Conservation (phyloP, 2,797 vertebrate species). For the Gouania willdenowi region DNA sequence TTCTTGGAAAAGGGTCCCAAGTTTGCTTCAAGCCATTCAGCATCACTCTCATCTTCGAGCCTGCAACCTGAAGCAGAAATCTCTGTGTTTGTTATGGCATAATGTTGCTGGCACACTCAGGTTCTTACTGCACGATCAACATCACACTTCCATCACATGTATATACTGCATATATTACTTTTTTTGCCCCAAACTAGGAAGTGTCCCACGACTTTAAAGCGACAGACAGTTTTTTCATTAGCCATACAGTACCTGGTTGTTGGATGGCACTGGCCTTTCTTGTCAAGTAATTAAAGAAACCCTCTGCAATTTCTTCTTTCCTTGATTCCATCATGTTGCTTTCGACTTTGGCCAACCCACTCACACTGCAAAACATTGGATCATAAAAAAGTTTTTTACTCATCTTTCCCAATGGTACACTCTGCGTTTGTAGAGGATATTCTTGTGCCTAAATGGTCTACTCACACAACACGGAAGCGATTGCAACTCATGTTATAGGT, state of each 20-base stretch:
- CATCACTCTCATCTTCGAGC: conserved; percentile 12
- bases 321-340: too few species aligned
- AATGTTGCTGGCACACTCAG: not conserved
- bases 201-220: too few species aligned
- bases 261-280: too few species aligned
- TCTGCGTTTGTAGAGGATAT: not conserved
- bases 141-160: not conserved
- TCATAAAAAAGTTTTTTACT: not conserved
- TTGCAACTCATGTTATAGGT: conserved; percentile 30
- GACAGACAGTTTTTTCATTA: too few species aligned
- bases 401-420: not conserved
- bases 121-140: not conserved
- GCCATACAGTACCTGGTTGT: too few species aligned
- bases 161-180: too few species aligned
- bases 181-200: too few species aligned
- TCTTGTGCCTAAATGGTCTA: not conserved
- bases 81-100: not conserved
- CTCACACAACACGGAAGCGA: conserved; percentile 51
- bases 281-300: too few species aligned
- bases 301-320: too few species aligned
- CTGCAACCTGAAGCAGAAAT: conserved; percentile 25
- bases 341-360: too few species aligned
- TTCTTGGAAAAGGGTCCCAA: conserved; percentile 28
- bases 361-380: too few species aligned
- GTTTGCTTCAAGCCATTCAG: conserved; percentile 32